Conservation (phyloP, 1,140 invertebrate genomes). For the Drosophila subpulchrella region DNA sequence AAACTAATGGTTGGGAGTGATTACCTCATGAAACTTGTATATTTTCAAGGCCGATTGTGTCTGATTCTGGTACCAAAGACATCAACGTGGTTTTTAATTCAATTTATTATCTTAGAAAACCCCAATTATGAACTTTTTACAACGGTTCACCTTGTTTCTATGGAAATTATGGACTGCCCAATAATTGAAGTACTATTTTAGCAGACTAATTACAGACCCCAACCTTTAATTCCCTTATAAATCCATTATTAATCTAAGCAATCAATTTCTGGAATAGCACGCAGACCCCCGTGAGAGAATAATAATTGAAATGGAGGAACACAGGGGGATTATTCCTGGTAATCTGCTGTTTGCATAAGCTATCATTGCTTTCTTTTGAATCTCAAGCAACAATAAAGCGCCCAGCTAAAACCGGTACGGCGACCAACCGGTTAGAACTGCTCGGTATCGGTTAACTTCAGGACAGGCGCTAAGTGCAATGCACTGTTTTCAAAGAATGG, state of each 20-base stretch:
- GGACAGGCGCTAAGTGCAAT: slow-evolving; percentile 57
- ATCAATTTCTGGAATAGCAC: slow-evolving; percentile 26
- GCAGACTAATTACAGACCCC: slow-evolving; percentile 11
- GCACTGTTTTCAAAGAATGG: slow-evolving; percentile 39
- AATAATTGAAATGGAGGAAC: background rate
- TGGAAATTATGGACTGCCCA: background rate
- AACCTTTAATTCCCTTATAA: slow-evolving; percentile 1
- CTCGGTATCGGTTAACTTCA: slow-evolving; percentile 42
- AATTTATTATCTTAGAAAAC: too few species aligned
- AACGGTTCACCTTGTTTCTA: background rate
- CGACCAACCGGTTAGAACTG: slow-evolving; percentile 60
- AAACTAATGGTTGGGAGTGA: background rate
- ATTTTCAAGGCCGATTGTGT: background rate
- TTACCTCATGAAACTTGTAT: background rate
- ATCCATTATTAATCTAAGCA: slow-evolving; percentile 29
- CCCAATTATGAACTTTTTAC: background rate
- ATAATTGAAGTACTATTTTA: slow-evolving; percentile 6
- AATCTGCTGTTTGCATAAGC: slow-evolving; percentile 35
- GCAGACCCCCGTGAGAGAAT: background rate
- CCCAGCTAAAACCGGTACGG: slow-evolving; percentile 41
- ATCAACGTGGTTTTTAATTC: too few species aligned
- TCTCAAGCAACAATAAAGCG: slow-evolving; percentile 13
- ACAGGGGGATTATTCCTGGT: slow-evolving; percentile 15
- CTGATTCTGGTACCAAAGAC: background rate
- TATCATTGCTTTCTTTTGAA: slow-evolving; percentile 37